Conservation (phyloP, 2,797 vertebrate species). For the Molossus molossus region DNA sequence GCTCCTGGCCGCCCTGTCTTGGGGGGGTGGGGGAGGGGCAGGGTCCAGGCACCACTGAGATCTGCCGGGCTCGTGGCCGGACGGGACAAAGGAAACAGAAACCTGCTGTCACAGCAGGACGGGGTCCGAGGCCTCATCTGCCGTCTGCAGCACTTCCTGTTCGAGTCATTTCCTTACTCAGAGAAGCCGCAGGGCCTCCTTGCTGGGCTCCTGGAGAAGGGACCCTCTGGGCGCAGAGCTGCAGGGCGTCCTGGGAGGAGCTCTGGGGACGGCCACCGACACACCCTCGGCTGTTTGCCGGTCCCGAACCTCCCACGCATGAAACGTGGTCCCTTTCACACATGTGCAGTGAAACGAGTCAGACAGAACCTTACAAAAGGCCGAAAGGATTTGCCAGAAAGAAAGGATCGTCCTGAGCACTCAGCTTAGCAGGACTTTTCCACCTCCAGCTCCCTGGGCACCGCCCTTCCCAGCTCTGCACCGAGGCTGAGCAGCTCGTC, state of each 20-base stretch:
- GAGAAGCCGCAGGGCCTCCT: rapidly evolving
- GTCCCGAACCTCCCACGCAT: rapidly evolving
- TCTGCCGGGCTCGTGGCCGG: too few relatives aligned
- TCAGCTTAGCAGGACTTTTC: rapidly evolving
- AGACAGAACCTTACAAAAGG: rapidly evolving
- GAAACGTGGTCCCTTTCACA: not conserved
- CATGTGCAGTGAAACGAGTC: not conserved
- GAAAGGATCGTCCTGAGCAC: rapidly evolving
- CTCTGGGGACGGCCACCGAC: rapidly evolving
- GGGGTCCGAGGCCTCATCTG: rapidly evolving
- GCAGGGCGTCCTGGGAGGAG: rapidly evolving
- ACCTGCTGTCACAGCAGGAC: rapidly evolving
- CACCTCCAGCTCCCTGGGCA: rapidly evolving
- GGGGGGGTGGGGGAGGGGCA: too few relatives aligned
- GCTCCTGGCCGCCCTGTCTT: rapidly evolving
- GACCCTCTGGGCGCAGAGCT: rapidly evolving
- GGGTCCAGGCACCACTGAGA: not conserved
- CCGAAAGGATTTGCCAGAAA: rapidly evolving
- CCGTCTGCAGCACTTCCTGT: not conserved
- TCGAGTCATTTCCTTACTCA: not conserved
- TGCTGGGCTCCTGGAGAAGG: rapidly evolving
- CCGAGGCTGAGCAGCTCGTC: rapidly evolving
- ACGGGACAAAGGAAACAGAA: not conserved
- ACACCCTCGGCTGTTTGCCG: rapidly evolving
- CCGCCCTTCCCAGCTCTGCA: rapidly evolving